Conservation (phyloP, 2,888 invertebrate genomes). For the Amiota minor region DNA sequence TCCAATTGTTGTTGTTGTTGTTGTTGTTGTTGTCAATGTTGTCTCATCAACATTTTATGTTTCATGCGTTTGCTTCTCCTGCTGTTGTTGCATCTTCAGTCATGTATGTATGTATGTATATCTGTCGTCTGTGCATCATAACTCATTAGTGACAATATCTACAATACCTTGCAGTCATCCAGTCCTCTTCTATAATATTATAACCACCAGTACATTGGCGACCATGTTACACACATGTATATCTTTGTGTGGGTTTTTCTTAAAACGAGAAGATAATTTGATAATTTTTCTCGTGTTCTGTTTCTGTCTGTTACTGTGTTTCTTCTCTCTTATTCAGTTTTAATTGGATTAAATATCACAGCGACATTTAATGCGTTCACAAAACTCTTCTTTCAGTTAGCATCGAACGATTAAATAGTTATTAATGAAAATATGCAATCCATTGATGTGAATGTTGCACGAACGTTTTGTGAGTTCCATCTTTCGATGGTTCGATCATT, state of each 20-base stretch:
- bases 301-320: constrained; percentile 26
- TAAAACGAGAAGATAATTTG: constrained; percentile 45
- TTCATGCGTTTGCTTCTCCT: constrained; percentile 41
- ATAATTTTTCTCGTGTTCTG: constrained; percentile 53
- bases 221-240: background rate
- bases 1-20: background rate
- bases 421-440: constrained; percentile 57
- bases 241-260: constrained; percentile 59
- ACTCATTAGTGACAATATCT: constrained; percentile 68
- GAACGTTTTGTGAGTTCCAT: constrained; percentile 41
- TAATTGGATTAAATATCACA: constrained; percentile 66
- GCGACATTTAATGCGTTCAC: constrained; percentile 27
- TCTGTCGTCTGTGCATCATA: constrained; percentile 65
- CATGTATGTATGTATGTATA: too few species aligned
- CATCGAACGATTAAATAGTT: constrained; percentile 18
- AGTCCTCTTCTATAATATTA: background rate
- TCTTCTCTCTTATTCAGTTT: constrained; percentile 39
- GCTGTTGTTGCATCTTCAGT: constrained; percentile 44
- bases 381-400: background rate
- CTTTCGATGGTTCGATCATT: constrained; percentile 38
- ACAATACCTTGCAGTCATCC: constrained; percentile 6
- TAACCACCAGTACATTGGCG: constrained; percentile 18
- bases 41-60: constrained; percentile 24
- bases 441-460: constrained; percentile 60
- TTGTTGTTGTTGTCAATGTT: background rate